Conservation (phyloP, 2,888 invertebrate species). For the Melangyna quadrimaculata region DNA sequence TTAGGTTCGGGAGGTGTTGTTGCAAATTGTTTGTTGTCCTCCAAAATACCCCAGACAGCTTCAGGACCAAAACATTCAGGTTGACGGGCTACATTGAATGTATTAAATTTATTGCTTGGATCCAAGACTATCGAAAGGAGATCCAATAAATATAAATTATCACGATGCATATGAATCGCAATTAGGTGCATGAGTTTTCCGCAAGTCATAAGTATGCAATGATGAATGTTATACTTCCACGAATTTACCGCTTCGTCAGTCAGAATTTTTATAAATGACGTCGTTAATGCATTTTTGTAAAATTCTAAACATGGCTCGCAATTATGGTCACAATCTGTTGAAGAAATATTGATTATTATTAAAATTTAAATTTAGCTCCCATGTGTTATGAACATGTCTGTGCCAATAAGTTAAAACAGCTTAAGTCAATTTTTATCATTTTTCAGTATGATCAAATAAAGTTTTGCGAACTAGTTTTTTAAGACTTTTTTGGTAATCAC, state of each 20-base stretch:
- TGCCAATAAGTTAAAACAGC: no score
- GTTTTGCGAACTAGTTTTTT: no score
- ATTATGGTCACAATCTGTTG: slow-evolving; percentile 90
- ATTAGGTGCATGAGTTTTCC: slow-evolving; percentile 95
- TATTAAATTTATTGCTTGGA: slow-evolving; percentile 94
- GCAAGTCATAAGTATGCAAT: slow-evolving; percentile 96
- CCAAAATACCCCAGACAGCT: slow-evolving; percentile 83
- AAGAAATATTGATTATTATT: not conserved
- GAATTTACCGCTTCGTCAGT: slow-evolving; percentile 98
- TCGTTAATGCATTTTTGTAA: slow-evolving; percentile 95
- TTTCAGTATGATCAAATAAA: no score
- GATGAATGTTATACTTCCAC: slow-evolving; percentile 98
- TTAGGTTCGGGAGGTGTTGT: slow-evolving; percentile 88
- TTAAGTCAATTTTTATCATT: no score
- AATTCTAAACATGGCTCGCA: slow-evolving; percentile 96
- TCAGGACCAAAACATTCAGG: slow-evolving; percentile 79
- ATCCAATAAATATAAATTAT: slow-evolving; percentile 96
- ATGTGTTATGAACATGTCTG: no score
- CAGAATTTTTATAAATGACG: slow-evolving; percentile 97
- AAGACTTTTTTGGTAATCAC: no score
- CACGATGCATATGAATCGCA: slow-evolving; percentile 93
- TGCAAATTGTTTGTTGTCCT: slow-evolving; percentile 86
- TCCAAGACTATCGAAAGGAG: slow-evolving; percentile 96
- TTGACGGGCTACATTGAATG: slow-evolving; percentile 79
- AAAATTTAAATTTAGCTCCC: not conserved